Evolutionary conservation across 2,888 invertebrate species (phyloP), one percentile per base, ranked within the genome.

Genomic region (Liodrosophila aerea): DNA sequence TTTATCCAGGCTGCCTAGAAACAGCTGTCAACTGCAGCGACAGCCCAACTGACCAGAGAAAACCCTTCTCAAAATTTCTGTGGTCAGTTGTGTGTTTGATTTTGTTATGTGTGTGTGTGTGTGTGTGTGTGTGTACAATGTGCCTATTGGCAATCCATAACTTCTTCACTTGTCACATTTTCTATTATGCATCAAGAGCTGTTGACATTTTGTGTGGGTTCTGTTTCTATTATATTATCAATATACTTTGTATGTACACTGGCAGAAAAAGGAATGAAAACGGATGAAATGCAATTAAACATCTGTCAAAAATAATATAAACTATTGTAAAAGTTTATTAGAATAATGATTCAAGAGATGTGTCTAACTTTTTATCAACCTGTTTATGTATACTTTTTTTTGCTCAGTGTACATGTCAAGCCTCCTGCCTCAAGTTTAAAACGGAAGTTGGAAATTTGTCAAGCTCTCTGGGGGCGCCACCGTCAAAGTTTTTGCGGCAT

Each of bases 61-160:
- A 75, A 78, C 77, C 77, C 86, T 83, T 57, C 64, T 78, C 77
- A 78, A 77, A 77, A 43, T 7, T 45, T 8, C 12, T 50, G 8
- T 37, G 18, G 31, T 5, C 15, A n/a, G n/a, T 5, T 15, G 16
- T 37, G 30, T 22, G 33, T 30, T 8, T 22, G 2, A 18, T 13
- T 13, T 22, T 15, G n/a, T 18, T 12, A 22, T 45, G 9, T 41
- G 31, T 15, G 7, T n/a, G n/a, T 29, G 22, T 29, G 36, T 13
- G 27, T 30, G n/a, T 15, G 8, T 82, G 63, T 65, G 78, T 75
- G 63, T 45, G 58, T 59, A 75, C 45, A 43, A 74, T 54, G 58
- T 71, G 22, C 22, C 22, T 54, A 63, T 71, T 65, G 84, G 60
- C 80, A 75, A 78, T 78, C 78, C 81, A 85, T 78, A 83, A 78